A percentile compares a stretch with the other conserved stretches of the same genome.
Conservation (phyloP, 2,797 vertebrate genomes). For the Pterois miles region DNA sequence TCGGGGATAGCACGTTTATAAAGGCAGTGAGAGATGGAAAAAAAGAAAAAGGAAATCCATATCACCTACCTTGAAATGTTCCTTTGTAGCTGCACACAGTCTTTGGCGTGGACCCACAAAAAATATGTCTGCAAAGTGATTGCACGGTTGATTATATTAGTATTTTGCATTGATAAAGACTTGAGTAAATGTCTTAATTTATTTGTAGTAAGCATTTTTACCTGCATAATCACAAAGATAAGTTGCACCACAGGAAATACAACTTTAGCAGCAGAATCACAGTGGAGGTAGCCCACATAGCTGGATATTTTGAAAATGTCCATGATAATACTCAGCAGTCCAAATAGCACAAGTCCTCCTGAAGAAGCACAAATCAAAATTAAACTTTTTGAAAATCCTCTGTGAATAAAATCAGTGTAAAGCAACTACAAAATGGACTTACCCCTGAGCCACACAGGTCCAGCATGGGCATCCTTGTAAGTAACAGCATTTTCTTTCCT, state of each 20-base stretch:
- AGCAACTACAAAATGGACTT: background rate
- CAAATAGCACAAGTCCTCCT: slow-evolving; percentile 94
- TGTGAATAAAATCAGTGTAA: background rate
- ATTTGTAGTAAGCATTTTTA: slow-evolving; percentile 48
- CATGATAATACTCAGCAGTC: slow-evolving; percentile 91
- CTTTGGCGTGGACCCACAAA: slow-evolving; percentile 92
- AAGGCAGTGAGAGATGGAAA: background rate
- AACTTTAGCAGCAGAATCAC: slow-evolving; percentile 91
- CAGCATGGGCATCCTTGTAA: slow-evolving; percentile 91
- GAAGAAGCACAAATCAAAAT: slow-evolving; percentile 6
- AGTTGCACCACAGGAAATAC: slow-evolving; percentile 90
- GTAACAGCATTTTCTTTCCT: slow-evolving; percentile 81
- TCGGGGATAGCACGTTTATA: background rate
- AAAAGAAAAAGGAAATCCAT: background rate
- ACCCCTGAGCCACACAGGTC: slow-evolving; percentile 97
- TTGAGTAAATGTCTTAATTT: background rate
- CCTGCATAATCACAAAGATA: slow-evolving; percentile 91
- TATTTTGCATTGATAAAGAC: background rate
- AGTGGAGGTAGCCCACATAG: slow-evolving; percentile 91
- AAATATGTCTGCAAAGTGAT: slow-evolving; percentile 89
- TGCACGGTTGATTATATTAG: background rate
- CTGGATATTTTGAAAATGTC: slow-evolving; percentile 93
- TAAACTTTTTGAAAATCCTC: background rate
- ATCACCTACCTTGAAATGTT: slow-evolving; percentile 87
- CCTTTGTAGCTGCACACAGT: slow-evolving; percentile 90